Conservation (phyloP, 2,797 vertebrate genomes). For the Chanos chanos region DNA sequence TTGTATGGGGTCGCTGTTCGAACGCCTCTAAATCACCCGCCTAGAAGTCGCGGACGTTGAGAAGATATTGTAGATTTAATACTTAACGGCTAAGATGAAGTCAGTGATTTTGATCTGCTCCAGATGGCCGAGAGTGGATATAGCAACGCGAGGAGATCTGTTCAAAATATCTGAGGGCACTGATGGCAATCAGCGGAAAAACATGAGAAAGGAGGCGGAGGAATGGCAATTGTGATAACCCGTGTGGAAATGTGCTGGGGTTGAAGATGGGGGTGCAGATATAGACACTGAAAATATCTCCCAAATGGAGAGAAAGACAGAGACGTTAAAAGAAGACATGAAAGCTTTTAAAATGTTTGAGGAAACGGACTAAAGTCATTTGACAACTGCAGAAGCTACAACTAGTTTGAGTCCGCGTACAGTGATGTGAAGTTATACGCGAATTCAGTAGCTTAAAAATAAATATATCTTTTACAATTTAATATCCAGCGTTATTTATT, state of each 20-base stretch:
- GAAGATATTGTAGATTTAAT: conserved; percentile 74
- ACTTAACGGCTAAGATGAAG: conserved; percentile 83
- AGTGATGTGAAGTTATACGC: too few species aligned
- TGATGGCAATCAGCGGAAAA: conserved; percentile 87
- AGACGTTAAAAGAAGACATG: conserved; percentile 62
- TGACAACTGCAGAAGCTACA: too few species aligned
- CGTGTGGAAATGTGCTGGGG: not conserved
- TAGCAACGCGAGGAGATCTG: conserved; percentile 84
- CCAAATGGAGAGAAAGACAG: conserved; percentile 68
- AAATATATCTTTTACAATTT: too few species aligned
- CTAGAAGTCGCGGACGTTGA: conserved; percentile 4
- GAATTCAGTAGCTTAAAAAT: too few species aligned
- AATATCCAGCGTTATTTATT: too few species aligned
- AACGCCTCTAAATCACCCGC: conserved; percentile 3
- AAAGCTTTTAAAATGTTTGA: conserved; percentile 26
- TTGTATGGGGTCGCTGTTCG: conserved; percentile 1
- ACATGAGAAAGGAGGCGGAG: conserved; percentile 83
- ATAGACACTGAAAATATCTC: conserved; percentile 66
- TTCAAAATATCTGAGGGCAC: conserved; percentile 87
- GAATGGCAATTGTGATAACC: conserved; percentile 84
- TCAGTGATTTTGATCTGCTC: conserved; percentile 88
- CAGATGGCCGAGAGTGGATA: conserved; percentile 86
- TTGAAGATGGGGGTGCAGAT: conserved; percentile 42
- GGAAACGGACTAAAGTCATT: not conserved
- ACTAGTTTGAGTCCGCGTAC: too few species aligned